These are phyloP conservation scores for Xestobium rufovillosum DNA, from an alignment of 2,888 invertebrate genomes.

Conservation along the genomic window DNA sequence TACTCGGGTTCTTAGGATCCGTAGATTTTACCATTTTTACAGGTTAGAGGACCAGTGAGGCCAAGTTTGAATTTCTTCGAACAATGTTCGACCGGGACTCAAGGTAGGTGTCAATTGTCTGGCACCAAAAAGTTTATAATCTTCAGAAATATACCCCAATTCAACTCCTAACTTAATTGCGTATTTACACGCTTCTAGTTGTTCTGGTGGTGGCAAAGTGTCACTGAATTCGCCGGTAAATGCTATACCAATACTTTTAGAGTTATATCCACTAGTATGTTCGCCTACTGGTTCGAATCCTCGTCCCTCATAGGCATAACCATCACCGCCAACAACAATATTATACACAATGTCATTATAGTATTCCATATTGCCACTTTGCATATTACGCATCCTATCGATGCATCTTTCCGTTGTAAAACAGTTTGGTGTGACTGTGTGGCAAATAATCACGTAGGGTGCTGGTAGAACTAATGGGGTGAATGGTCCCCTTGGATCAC, in stretches of 20 bases:
- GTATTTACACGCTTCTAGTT: conserved; percentile 51
- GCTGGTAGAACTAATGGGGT: conserved; percentile 32
- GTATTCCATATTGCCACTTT: conserved; percentile 56
- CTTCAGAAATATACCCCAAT: conserved; percentile 47
- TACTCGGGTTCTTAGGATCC: no score
- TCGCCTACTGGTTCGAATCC: conserved; percentile 64
- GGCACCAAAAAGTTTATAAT: conserved; percentile 58
- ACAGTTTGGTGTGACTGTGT: conserved; percentile 52
- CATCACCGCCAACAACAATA: conserved; percentile 68
- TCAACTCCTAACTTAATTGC: conserved; percentile 54
- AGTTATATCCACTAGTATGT: conserved; percentile 56
- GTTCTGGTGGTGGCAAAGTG: conserved; percentile 42
- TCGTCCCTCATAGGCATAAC: conserved; percentile 61
- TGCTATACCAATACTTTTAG: conserved; percentile 54
- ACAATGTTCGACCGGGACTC: conserved; percentile 57
- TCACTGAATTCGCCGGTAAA: conserved; percentile 59
- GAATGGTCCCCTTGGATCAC: conserved; percentile 46
- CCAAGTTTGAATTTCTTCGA: conserved; percentile 53
- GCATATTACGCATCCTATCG: conserved; percentile 50
- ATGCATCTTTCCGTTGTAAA: conserved; percentile 48
- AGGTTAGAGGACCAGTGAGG: conserved; percentile 52
- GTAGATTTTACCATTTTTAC: neutral
- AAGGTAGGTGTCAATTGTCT: conserved; percentile 53
- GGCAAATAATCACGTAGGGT: conserved; percentile 47
- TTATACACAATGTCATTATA: conserved; percentile 59